Evolutionary conservation across 2,113 vertebrate species (phyloP).

Genomic region (Podarcis cretensis): DNA sequence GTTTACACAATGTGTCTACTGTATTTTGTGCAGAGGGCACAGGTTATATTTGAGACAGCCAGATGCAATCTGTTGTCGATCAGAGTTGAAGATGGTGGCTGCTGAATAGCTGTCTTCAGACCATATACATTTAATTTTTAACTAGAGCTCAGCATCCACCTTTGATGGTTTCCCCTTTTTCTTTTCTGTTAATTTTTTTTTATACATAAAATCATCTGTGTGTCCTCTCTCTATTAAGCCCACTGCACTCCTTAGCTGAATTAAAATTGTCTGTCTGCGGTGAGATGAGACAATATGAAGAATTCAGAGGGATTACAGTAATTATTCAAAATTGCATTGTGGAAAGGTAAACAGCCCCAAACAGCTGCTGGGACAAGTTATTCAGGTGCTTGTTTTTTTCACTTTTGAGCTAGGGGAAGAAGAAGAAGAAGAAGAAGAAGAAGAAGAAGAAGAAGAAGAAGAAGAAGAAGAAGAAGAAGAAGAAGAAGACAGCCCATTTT

Average conservation of each 20-base stretch:
- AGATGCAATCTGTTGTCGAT: neutral
- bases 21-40: neutral
- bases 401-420: accelerated
- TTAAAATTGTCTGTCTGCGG: neutral
- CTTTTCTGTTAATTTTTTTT: neutral
- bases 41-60: neutral
- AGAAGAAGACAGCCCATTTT: neutral
- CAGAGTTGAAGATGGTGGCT: neutral
- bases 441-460: neutral
- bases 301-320: conserved; percentile 12
- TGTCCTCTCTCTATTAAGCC: neutral
- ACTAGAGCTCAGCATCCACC: neutral
- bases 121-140: neutral
- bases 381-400: neutral
- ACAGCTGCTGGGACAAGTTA: neutral
- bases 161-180: neutral
- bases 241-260: neutral
- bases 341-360: neutral
- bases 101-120: neutral
- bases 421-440: neutral
- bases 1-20: neutral
- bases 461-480: neutral
- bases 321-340: neutral
- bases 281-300: neutral
- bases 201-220: neutral